Conservation (phyloP, 2,888 invertebrate genomes). For the Volucella bombylans region DNA sequence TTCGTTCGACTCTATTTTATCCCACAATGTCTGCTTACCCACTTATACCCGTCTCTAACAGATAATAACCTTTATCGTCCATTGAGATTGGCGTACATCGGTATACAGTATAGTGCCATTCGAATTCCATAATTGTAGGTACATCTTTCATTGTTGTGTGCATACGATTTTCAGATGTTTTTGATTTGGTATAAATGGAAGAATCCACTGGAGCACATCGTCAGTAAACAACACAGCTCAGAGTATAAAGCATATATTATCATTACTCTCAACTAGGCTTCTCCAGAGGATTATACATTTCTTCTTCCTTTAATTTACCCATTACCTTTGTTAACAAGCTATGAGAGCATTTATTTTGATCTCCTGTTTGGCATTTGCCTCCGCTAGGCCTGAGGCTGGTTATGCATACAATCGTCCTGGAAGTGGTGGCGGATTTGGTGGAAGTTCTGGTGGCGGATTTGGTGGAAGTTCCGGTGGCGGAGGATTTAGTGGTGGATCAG, state of each 20-base stretch:
- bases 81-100: slow-evolving; percentile 41
- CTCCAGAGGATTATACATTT: slow-evolving; percentile 68
- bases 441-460: slow-evolving; percentile 75
- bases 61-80: slow-evolving; percentile 68
- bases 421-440: slow-evolving; percentile 77
- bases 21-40: slow-evolving; percentile 46
- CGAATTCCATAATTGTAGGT: slow-evolving; percentile 52
- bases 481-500: slow-evolving; percentile 73
- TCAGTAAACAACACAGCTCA: slow-evolving; percentile 83
- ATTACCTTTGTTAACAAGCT: slow-evolving; percentile 64
- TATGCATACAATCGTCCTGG: slow-evolving; percentile 83
- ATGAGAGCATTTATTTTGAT: slow-evolving; percentile 82
- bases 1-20: slow-evolving; percentile 43
- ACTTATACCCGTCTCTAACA: slow-evolving; percentile 43
- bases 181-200: slow-evolving; percentile 82
- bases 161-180: slow-evolving; percentile 64
- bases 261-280: slow-evolving; percentile 73
- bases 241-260: slow-evolving; percentile 81
- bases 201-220: slow-evolving; percentile 81
- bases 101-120: slow-evolving; percentile 58
- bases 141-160: slow-evolving; percentile 71
- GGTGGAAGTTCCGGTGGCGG: slow-evolving; percentile 71
- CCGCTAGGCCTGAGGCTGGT: slow-evolving; percentile 82
- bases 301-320: slow-evolving; percentile 56
- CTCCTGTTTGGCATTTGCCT: slow-evolving; percentile 82